These are phyloP conservation scores for Antigone vipio DNA, from an alignment of 2,113 vertebrate genomes.

Conservation along the genomic window DNA sequence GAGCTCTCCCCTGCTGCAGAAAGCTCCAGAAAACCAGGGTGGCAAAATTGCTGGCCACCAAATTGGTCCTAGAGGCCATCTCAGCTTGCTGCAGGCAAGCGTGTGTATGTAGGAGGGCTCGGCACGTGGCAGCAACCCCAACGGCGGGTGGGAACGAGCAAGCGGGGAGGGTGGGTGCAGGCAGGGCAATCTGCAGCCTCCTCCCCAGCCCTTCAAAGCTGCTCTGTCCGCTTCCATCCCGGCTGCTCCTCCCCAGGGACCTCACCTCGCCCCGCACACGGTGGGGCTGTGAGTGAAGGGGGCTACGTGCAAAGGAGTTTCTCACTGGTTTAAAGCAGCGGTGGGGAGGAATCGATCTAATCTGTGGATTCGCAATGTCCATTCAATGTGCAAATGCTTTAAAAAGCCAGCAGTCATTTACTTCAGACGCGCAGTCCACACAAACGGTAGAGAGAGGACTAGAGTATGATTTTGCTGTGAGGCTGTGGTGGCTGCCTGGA, in stretches of 20 bases:
- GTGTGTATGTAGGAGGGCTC: not conserved
- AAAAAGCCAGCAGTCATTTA: not conserved
- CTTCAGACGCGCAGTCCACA: not conserved
- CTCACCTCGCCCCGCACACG: rapidly evolving
- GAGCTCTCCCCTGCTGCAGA: not conserved
- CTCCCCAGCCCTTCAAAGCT: not conserved
- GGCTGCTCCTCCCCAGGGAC: not conserved
- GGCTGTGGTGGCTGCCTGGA: not conserved
- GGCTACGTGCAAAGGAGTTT: not conserved
- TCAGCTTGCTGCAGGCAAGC: not conserved
- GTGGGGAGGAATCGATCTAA: not conserved
- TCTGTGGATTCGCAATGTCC: not conserved
- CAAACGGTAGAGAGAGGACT: not conserved
- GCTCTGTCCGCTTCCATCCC: not conserved
- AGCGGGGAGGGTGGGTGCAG: not conserved
- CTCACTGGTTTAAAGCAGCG: not conserved
- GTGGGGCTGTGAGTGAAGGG: not conserved
- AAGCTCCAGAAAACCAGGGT: not conserved
- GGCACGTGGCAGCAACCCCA: not conserved
- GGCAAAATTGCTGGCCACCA: not conserved
- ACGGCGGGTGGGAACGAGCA: not conserved
- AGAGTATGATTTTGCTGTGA: rapidly evolving
- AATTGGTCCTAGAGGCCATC: not conserved
- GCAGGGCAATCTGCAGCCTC: not conserved
- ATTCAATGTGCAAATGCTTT: not conserved